A percentile compares a stretch with the other conserved stretches of the same genome.
These are phyloP conservation scores for Macropus fuliginosus DNA, from an alignment of 2,797 vertebrate genomes.

Conservation along the genomic window DNA sequence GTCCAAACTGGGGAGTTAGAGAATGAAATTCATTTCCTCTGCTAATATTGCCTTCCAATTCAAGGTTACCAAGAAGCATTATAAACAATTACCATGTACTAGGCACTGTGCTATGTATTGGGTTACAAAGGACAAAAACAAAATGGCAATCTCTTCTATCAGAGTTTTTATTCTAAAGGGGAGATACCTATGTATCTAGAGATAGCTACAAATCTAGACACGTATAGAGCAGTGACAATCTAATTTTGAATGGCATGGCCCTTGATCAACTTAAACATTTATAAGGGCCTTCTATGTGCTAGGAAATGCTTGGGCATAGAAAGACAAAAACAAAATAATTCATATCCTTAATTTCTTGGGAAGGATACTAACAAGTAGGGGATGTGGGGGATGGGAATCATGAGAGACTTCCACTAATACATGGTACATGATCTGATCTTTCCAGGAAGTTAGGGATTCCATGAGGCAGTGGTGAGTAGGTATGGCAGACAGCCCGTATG, in stretches of 20 bases:
- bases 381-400: background rate
- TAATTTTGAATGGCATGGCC: background rate
- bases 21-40: background rate
- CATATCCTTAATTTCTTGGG: background rate
- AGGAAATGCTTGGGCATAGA: background rate
- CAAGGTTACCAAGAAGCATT: no score
- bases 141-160: background rate
- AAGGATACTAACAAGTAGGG: background rate
- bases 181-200: background rate
- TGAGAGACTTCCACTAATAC: no score
- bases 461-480: background rate
- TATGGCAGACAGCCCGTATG: background rate
- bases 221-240: background rate
- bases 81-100: rapidly evolving
- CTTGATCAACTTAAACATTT: background rate
- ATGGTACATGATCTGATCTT: background rate
- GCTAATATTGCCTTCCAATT: background rate
- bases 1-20: background rate
- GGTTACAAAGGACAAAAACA: background rate
- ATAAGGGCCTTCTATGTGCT: background rate
- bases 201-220: background rate
- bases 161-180: background rate
- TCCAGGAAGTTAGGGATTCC: background rate
- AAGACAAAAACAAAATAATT: background rate
- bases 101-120: rapidly evolving